A percentile compares a stretch with the other conserved stretches of the same genome.
Conservation (phyloP, 64 coral and sea anemone species). For the Porites lutea region DNA sequence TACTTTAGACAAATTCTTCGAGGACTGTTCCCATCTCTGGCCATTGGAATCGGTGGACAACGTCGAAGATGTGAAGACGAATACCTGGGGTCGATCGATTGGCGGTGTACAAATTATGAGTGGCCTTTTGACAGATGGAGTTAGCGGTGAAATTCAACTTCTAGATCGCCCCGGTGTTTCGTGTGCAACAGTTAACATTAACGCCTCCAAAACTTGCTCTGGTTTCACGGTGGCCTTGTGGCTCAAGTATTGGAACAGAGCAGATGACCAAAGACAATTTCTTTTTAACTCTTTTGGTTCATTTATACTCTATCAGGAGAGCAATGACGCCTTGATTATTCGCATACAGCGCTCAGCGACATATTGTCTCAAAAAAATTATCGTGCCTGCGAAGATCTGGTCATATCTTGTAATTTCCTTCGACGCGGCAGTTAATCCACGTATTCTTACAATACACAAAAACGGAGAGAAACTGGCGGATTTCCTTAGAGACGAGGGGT, state of each 20-base stretch:
- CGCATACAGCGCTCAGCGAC: neutral
- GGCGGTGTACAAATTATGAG: neutral
- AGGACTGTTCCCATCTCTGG: neutral
- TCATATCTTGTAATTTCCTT: neutral
- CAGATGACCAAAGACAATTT: neutral
- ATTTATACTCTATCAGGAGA: slow-evolving; percentile 27
- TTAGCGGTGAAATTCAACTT: neutral
- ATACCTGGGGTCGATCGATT: slow-evolving; percentile 1
- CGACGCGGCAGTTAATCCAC: neutral
- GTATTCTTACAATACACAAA: neutral
- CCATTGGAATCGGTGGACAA: slow-evolving; percentile 8
- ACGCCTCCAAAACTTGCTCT: neutral
- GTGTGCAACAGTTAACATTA: neutral
- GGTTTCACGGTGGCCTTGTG: slow-evolving; percentile 4
- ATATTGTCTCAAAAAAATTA: slow-evolving; percentile 5
- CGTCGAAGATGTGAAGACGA: neutral
- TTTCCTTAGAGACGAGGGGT: slow-evolving; percentile 7
- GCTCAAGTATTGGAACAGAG: neutral
- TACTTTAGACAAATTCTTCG: slow-evolving; percentile 8
- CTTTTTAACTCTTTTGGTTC: slow-evolving; percentile 25
- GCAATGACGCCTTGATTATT: neutral
- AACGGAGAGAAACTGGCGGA: neutral
- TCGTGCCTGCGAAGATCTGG: slow-evolving; percentile 6
- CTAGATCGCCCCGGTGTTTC: neutral
- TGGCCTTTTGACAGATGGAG: neutral